Conservation (phyloP, 2,797 vertebrate species). For the Serranus cabrilla region DNA sequence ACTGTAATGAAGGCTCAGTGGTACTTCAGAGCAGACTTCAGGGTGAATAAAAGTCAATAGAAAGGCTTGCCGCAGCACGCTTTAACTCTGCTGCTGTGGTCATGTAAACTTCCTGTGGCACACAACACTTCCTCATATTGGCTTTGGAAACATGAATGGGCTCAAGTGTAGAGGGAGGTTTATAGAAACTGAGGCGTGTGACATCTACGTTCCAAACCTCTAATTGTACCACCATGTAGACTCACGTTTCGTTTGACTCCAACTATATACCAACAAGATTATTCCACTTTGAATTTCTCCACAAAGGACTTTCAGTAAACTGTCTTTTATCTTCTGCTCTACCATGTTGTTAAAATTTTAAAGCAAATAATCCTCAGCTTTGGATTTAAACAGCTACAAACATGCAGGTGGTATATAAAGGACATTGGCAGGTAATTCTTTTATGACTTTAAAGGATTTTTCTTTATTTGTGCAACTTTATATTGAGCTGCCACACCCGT, state of each 20-base stretch:
- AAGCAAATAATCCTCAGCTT: neutral
- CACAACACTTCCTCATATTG: constrained; percentile 56
- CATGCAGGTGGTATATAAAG: neutral
- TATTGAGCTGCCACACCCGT: constrained; percentile 9
- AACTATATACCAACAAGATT: neutral
- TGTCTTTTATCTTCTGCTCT: neutral
- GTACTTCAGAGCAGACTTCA: constrained; percentile 37
- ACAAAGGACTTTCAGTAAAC: neutral
- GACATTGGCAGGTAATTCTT: neutral
- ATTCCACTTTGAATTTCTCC: neutral
- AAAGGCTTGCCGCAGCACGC: constrained; percentile 40
- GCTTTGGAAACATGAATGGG: constrained; percentile 35
- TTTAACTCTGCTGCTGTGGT: constrained; percentile 49
- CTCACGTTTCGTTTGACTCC: neutral
- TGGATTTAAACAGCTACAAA: neutral
- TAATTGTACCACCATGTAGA: constrained; percentile 24
- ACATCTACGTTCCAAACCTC: constrained; percentile 39
- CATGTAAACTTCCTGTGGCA: constrained; percentile 56
- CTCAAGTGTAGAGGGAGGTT: constrained; percentile 30
- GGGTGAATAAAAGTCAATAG: constrained; percentile 48
- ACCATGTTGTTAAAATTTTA: neutral
- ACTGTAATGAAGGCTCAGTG: constrained; percentile 5
- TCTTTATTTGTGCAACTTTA: neutral
- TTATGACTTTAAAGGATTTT: neutral
- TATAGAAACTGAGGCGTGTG: constrained; percentile 3